A percentile compares a stretch with the other conserved stretches of the same genome.
Evolutionary conservation across 2,888 invertebrate species (phyloP).

Genomic region (Eristalinus sepulchralis): DNA sequence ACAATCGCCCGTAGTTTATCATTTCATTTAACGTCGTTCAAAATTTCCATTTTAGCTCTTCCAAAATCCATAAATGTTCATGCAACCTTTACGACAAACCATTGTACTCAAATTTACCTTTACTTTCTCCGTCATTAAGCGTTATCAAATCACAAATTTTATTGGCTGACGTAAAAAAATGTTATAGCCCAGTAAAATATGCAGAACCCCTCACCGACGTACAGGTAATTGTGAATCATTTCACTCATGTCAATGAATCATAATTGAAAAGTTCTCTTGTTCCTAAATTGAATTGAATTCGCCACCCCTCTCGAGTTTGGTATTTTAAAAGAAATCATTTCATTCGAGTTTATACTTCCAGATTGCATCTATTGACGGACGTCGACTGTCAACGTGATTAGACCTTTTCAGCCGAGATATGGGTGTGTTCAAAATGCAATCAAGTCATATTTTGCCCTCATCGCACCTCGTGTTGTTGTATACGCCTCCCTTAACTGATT

Average conservation of each 20-base stretch:
- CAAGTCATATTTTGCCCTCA: neutral
- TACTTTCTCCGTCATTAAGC: constrained; percentile 15
- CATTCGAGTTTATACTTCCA: too few species aligned
- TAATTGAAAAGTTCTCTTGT: neutral
- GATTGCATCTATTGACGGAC: too few species aligned
- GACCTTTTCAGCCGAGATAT: neutral
- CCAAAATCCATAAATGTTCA: neutral
- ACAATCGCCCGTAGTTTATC: neutral
- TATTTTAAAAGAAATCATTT: neutral
- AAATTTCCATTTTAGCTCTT: neutral
- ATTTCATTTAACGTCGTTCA: neutral
- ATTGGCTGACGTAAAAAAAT: constrained; percentile 14
- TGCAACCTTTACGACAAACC: neutral
- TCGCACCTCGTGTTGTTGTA: too few species aligned
- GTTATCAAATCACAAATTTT: constrained; percentile 40
- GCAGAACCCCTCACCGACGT: neutral
- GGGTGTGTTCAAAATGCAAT: neutral
- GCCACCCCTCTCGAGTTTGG: neutral
- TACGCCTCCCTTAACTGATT: neutral
- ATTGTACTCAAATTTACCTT: neutral
- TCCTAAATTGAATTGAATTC: neutral
- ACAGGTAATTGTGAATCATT: constrained; percentile 2
- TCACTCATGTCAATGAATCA: neutral
- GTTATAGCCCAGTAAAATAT: constrained; percentile 31
- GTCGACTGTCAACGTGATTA: neutral